Evolutionary conservation across 2,113 vertebrate species (phyloP).

Genomic region (Cnemophilus loriae): DNA sequence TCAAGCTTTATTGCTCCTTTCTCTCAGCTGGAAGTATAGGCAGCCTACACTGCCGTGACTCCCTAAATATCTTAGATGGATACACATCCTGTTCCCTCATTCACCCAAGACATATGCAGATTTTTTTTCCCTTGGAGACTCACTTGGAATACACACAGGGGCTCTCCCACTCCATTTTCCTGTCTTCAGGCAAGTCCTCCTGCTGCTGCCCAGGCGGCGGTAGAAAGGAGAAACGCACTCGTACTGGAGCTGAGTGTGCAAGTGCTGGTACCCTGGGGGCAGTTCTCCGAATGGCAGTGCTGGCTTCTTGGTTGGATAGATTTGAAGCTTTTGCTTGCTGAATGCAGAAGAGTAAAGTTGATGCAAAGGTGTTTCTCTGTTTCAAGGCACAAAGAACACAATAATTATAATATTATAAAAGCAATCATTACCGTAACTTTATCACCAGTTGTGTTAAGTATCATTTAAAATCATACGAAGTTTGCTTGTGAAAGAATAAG

Average conservation of each 20-base stretch:
- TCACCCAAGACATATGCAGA: not conserved
- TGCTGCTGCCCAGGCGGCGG: slow-evolving; percentile 87
- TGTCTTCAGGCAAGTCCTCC: slow-evolving; percentile 92
- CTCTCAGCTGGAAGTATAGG: not conserved
- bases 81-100: not conserved
- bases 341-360: slow-evolving; percentile 83
- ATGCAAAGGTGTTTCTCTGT: slow-evolving; percentile 90
- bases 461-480: not conserved
- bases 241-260: slow-evolving; percentile 92
- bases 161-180: slow-evolving; percentile 97
- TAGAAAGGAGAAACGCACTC: slow-evolving; percentile 90
- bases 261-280: slow-evolving; percentile 84
- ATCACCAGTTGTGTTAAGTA: not conserved
- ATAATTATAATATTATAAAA: not conserved
- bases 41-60: not conserved
- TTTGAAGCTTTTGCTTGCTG: slow-evolving; percentile 70
- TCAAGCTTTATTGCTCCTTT: not conserved
- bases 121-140: slow-evolving; percentile 46
- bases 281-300: slow-evolving; percentile 75
- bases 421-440: not conserved
- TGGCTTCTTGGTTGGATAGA: slow-evolving; percentile 79
- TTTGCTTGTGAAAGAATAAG: not conserved
- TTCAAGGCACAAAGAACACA: not conserved
- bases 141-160: slow-evolving; percentile 93
- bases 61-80: not conserved